These are phyloP conservation scores for Caenorhabditis latens DNA, from an alignment of 1,140 invertebrate genomes.

Conservation along the genomic window DNA sequence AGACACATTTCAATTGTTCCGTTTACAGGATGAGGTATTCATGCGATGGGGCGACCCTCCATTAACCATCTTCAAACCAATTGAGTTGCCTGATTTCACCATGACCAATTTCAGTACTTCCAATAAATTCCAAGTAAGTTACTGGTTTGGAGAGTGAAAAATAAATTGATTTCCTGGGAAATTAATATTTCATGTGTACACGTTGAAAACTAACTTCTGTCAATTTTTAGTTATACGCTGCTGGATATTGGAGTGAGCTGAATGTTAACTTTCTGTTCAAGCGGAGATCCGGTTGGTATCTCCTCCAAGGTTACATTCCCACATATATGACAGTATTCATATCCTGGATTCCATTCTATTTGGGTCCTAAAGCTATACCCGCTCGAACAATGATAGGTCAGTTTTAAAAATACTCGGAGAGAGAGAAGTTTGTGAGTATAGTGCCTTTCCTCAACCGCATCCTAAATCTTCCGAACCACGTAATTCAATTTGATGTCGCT, in stretches of 20 bases:
- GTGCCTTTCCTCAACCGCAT: not conserved
- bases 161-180: too few species aligned
- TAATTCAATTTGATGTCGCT: constrained; percentile 47
- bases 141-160: not conserved
- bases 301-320: constrained; percentile 76
- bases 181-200: too few species aligned
- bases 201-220: too few species aligned
- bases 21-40: constrained; percentile 68
- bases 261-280: constrained; percentile 75
- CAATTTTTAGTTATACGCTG: constrained; percentile 51
- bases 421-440: constrained; percentile 44
- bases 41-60: constrained; percentile 77
- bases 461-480: constrained; percentile 36
- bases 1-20: not conserved
- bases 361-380: constrained; percentile 76
- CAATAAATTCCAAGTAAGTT: constrained; percentile 62
- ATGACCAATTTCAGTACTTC: constrained; percentile 74
- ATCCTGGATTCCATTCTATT: constrained; percentile 77
- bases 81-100: constrained; percentile 76
- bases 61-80: constrained; percentile 76
- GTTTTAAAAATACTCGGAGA: not conserved
- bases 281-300: constrained; percentile 77
- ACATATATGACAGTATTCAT: constrained; percentile 78
- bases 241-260: constrained; percentile 75
- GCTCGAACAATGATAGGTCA: constrained; percentile 77